Evolutionary conservation across 2,797 vertebrate genomes (phyloP).

Genomic region (Lagorchestes hirsutus): DNA sequence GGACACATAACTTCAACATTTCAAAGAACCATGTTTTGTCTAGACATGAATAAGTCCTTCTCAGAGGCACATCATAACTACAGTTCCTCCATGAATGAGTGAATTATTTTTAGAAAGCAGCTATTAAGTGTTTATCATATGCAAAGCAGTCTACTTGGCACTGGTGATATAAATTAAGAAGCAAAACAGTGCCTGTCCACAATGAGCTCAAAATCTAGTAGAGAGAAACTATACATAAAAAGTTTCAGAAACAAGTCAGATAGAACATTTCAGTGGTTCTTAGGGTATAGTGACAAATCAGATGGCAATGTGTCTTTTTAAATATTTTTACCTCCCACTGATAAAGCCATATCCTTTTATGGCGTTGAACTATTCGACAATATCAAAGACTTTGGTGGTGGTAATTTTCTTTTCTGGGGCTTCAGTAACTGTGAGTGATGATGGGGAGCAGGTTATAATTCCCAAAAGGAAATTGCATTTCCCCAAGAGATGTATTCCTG

Average conservation of each 20-base stretch:
- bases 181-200: not conserved
- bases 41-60: not conserved
- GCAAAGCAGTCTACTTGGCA: not conserved
- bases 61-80: not conserved
- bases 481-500: not conserved
- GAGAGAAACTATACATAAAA: not conserved
- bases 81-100: not conserved
- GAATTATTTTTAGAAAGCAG: not conserved
- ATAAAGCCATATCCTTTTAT: not conserved
- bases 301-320: not conserved
- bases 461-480: not conserved
- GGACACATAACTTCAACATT: not conserved
- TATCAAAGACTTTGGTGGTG: not conserved
- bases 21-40: not conserved
- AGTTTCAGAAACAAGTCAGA: not conserved
- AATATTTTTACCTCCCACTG: not conserved
- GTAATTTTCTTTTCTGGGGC: not conserved
- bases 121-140: not conserved
- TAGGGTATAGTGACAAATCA: not conserved
- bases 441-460: not conserved
- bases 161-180: not conserved
- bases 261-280: not conserved
- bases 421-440: not conserved
- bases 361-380: not conserved
- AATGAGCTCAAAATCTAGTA: not conserved